Percentiles rank a stretch among this genome's conserved stretches.
Conservation (phyloP, 2,888 invertebrate genomes). For the Abrostola triplasia region DNA sequence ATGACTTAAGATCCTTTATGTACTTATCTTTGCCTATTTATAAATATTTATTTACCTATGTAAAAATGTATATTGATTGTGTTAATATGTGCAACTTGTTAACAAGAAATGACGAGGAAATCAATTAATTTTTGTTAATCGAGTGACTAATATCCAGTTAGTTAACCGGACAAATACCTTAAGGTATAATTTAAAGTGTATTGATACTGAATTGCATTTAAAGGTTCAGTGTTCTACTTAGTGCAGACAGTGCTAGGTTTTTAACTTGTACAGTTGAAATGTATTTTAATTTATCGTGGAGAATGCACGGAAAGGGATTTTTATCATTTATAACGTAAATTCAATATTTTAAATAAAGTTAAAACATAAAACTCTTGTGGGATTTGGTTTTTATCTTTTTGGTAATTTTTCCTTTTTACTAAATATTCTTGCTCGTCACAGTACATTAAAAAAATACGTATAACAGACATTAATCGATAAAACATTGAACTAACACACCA, state of each 20-base stretch:
- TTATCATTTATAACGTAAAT: not conserved
- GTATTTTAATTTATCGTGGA: conserved; percentile 14
- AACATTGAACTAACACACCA: not conserved
- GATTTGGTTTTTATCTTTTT: no score
- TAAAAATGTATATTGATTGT: no score
- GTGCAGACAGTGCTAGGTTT: conserved; percentile 54
- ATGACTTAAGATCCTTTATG: no score
- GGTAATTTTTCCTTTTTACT: no score
- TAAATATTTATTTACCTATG: no score
- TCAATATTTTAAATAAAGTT: not conserved
- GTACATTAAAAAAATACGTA: not conserved
- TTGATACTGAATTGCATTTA: conserved; percentile 57
- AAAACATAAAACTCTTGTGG: no score
- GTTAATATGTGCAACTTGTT: not conserved
- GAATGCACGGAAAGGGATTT: conserved; percentile 7
- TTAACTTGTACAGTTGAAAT: conserved; percentile 36
- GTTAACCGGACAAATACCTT: conserved; percentile 59
- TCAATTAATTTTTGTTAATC: no score
- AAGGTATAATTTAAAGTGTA: conserved; percentile 59
- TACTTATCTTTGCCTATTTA: no score
- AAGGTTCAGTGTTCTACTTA: conserved; percentile 70
- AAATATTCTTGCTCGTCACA: no score
- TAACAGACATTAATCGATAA: not conserved
- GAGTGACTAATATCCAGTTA: conserved; percentile 32
- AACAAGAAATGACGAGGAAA: conserved; percentile 11